A percentile compares a stretch with the other conserved stretches of the same genome.
phyloP scores from a whole-genome alignment of 2,113 vertebrate genomes.

The Pseudopipra pipra region DNA sequence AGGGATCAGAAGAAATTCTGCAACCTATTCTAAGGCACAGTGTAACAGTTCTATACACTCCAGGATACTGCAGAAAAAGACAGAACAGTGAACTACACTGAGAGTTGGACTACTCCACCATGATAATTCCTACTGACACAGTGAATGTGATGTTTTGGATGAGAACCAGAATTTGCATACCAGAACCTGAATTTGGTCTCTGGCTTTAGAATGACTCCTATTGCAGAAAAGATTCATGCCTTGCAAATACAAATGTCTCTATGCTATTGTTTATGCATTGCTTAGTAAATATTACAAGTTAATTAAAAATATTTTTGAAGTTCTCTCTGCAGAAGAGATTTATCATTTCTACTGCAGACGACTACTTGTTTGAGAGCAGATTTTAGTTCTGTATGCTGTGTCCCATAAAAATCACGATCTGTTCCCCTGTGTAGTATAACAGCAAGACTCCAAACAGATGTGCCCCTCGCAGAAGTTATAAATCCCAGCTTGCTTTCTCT shows the following conservation, averaged over 20 bases:
- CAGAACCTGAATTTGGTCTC: neutral
- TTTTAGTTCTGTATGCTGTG: neutral
- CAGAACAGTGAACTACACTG: neutral
- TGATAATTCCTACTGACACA: neutral
- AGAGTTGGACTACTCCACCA: neutral
- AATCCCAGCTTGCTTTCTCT: neutral
- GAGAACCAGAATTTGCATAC: neutral
- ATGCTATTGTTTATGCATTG: neutral
- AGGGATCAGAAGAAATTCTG: neutral
- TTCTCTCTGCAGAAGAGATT: neutral
- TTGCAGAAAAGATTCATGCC: neutral
- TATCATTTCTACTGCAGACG: neutral
- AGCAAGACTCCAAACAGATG: neutral
- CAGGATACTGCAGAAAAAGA: neutral
- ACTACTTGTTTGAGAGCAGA: neutral
- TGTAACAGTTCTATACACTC: neutral
- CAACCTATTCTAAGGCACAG: neutral
- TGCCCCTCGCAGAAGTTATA: neutral
- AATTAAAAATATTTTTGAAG: neutral
- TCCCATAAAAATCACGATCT: neutral
- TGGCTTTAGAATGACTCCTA: neutral
- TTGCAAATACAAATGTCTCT: neutral
- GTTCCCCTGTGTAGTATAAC: neutral
- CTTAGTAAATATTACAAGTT: neutral
- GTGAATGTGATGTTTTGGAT: neutral